phyloP scores from a whole-genome alignment of 2,113 vertebrate genomes.

The Motacilla alba region DNA sequence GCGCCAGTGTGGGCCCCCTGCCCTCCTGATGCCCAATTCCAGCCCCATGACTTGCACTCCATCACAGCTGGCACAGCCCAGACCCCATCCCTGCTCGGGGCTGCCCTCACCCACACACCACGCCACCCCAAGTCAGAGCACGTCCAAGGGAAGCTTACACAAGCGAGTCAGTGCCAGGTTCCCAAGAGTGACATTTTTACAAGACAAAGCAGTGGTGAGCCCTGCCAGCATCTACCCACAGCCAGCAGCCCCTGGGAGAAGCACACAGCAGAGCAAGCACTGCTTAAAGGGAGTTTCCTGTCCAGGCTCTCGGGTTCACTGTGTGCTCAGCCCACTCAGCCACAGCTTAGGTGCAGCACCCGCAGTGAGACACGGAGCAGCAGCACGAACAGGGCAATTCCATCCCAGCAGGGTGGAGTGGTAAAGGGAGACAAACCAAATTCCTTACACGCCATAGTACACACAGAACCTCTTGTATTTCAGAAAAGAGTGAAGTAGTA shows the following conservation, averaged over 20 bases:
- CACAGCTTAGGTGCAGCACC: not conserved
- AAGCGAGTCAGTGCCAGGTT: not conserved
- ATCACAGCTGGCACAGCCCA: not conserved
- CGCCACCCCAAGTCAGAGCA: not conserved
- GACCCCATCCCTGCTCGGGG: not conserved
- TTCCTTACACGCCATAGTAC: not conserved
- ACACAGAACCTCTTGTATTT: not conserved
- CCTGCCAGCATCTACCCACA: not conserved
- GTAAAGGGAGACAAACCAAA: not conserved
- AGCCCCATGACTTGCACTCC: not conserved
- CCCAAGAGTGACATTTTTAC: not conserved
- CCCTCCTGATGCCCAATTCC: not conserved
- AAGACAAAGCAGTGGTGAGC: not conserved
- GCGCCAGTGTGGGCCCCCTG: not conserved
- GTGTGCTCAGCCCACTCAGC: accelerated
- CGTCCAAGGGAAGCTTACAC: not conserved
- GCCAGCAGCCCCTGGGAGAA: not conserved
- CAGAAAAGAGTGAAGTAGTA: not conserved
- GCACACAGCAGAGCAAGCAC: not conserved
- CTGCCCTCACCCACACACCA: not conserved
- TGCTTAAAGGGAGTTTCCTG: not conserved
- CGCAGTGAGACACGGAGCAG: not conserved
- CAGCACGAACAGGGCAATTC: not conserved
- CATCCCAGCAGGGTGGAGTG: not conserved
- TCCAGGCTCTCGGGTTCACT: not conserved